phyloP scores from a whole-genome alignment of 2,888 invertebrate genomes.

The Campaea margaritaria region DNA sequence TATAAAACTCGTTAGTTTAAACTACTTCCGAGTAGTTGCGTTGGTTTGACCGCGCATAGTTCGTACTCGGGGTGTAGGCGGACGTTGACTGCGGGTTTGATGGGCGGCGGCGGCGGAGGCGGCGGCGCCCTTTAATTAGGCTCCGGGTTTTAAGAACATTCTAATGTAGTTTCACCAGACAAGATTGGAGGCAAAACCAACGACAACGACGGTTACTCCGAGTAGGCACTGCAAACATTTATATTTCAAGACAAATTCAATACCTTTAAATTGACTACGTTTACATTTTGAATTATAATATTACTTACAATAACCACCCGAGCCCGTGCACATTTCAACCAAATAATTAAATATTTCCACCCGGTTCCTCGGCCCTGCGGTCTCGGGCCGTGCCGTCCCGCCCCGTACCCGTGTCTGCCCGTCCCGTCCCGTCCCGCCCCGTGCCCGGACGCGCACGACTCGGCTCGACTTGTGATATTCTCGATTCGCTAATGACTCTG shows the following conservation, averaged over 20 bases:
- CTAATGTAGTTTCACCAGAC: background rate
- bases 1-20: constrained; percentile 29
- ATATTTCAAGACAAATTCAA: too few relatives aligned
- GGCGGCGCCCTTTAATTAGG: background rate
- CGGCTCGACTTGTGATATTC: too few relatives aligned
- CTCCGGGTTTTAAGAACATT: background rate
- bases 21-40: constrained; percentile 6
- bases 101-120: background rate
- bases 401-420: background rate
- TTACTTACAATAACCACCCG: too few relatives aligned
- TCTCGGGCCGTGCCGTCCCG: background rate
- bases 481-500: too few relatives aligned
- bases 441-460: too few relatives aligned
- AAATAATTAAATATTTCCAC: too few relatives aligned
- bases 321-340: too few relatives aligned
- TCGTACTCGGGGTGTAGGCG: background rate
- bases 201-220: too few relatives aligned
- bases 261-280: too few relatives aligned
- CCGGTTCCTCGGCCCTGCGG: background rate
- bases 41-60: constrained; percentile 1
- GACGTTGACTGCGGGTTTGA: background rate
- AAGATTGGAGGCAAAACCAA: background rate
- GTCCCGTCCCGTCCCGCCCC: background rate
- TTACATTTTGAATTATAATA: too few relatives aligned
- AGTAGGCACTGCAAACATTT: too few relatives aligned